Conservation (phyloP, 2,113 vertebrate genomes). For the Platysteira castanea region DNA sequence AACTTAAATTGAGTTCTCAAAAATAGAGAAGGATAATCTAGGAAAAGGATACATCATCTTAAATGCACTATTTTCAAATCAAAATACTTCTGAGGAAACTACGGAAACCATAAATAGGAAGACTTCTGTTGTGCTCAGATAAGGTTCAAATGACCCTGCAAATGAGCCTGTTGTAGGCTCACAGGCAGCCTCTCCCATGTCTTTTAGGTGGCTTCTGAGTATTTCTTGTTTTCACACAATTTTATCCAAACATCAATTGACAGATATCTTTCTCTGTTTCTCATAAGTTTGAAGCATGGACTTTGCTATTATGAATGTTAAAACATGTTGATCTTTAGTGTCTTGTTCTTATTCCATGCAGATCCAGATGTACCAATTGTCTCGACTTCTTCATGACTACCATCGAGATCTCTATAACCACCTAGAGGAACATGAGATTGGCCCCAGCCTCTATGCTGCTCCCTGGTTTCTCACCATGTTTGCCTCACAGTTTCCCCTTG, state of each 20-base stretch:
- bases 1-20: neutral
- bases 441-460: constrained; percentile 82
- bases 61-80: neutral
- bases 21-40: neutral
- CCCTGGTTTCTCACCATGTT: constrained; percentile 85
- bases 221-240: neutral
- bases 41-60: neutral
- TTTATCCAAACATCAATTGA: neutral
- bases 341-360: constrained; percentile 3
- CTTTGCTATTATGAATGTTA: neutral
- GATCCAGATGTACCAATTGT: constrained; percentile 87
- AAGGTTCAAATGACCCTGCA: neutral
- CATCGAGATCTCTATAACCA: constrained; percentile 80
- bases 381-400: constrained; percentile 81
- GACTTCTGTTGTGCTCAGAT: neutral
- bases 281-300: neutral
- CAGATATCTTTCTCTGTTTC: neutral
- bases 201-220: neutral
- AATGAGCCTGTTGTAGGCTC: neutral
- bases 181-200: neutral
- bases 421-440: constrained; percentile 79
- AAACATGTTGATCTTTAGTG: neutral
- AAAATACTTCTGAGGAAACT: neutral
- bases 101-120: neutral
- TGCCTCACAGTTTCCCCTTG: constrained; percentile 81